phyloP scores from a whole-genome alignment of 2,888 invertebrate genomes.

The Amphiduros pacificus region DNA sequence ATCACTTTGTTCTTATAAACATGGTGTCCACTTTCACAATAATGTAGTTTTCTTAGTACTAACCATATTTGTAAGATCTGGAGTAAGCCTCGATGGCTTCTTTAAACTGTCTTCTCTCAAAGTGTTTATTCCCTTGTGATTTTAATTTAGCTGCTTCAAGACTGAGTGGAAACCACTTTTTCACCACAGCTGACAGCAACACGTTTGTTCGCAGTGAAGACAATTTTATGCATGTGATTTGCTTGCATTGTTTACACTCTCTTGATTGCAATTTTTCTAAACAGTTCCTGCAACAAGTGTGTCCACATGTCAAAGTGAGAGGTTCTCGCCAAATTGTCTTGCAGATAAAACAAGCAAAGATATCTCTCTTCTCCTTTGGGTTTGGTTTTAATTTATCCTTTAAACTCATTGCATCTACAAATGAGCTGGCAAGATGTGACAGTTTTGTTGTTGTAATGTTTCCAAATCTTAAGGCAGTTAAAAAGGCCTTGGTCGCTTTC shows the following conservation, averaged over 20 bases:
- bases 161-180: slow-evolving; percentile 69
- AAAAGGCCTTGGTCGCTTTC: slow-evolving; percentile 47
- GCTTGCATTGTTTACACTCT: slow-evolving; percentile 47
- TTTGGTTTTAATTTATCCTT: too few relatives aligned
- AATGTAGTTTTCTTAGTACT: too few relatives aligned
- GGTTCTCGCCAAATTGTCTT: slow-evolving; percentile 66
- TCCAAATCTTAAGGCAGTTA: slow-evolving; percentile 44
- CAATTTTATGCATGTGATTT: too few relatives aligned
- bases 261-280: slow-evolving; percentile 61
- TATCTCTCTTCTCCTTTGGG: too few relatives aligned
- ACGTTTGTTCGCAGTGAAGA: slow-evolving; percentile 68
- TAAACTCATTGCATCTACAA: slow-evolving; percentile 40
- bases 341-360: slow-evolving; percentile 67
- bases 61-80: too few relatives aligned
- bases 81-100: slow-evolving; percentile 64
- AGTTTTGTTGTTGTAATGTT: slow-evolving; percentile 38
- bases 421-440: slow-evolving; percentile 44
- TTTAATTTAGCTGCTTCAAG: slow-evolving; percentile 66
- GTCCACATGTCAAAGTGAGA: slow-evolving; percentile 74
- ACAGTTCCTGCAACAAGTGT: slow-evolving; percentile 67
- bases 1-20: too few relatives aligned
- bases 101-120: slow-evolving; percentile 61
- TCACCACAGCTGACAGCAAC: slow-evolving; percentile 66
- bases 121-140: slow-evolving; percentile 65
- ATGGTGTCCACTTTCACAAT: too few relatives aligned